Conservation (phyloP, 2,113 vertebrate genomes). For the Nesoenas mayeri region DNA sequence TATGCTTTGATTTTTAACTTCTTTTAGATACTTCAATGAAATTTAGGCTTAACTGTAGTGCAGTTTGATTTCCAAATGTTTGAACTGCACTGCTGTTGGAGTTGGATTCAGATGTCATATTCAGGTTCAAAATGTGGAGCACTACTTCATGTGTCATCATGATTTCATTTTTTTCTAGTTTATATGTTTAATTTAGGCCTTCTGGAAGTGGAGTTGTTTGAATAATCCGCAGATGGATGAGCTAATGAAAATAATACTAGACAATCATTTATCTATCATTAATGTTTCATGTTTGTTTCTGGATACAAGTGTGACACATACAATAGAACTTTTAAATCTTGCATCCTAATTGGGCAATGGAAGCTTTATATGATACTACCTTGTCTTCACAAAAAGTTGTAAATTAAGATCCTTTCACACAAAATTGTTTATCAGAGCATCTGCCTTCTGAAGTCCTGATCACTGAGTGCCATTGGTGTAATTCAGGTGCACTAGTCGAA, state of each 20-base stretch:
- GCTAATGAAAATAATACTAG: not conserved
- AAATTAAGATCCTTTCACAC: not conserved
- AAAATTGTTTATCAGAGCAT: not conserved
- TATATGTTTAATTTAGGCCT: not conserved
- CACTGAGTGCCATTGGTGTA: not conserved
- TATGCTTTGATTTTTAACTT: not conserved
- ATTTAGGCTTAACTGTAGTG: not conserved
- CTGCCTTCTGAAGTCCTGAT: not conserved
- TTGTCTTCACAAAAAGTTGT: not conserved
- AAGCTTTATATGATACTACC: not conserved
- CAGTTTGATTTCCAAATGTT: not conserved
- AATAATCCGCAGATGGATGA: not conserved
- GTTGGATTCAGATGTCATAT: not conserved
- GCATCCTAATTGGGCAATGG: not conserved
- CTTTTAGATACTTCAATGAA: not conserved
- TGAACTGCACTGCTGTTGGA: not conserved
- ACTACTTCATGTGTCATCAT: not conserved
- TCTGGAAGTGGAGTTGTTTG: not conserved
- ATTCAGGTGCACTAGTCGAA: not conserved
- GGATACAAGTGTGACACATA: not conserved
- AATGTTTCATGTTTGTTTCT: not conserved
- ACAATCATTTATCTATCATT: not conserved
- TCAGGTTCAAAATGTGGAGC: not conserved
- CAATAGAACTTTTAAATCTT: not conserved
- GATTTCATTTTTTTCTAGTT: not conserved